Percentiles rank a stretch among this genome's conserved stretches.
phyloP scores from a whole-genome alignment of 2,113 vertebrate genomes.

The Python bivittatus region DNA sequence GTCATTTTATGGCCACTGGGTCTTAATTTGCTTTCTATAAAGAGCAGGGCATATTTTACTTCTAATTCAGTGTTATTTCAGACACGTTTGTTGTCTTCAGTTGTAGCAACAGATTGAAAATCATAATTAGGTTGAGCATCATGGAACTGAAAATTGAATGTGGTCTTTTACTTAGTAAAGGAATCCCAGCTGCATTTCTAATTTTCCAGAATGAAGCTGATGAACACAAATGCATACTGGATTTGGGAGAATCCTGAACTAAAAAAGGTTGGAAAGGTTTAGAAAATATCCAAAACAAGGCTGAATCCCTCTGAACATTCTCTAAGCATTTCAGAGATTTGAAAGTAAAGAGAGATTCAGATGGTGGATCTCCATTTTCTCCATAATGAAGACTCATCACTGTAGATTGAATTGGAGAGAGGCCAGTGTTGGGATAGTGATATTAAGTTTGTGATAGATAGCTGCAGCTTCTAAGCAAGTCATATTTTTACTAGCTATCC shows the following conservation, averaged over 20 bases:
- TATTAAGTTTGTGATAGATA: not conserved
- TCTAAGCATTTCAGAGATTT: not conserved
- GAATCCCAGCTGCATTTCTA: not conserved
- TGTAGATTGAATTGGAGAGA: not conserved
- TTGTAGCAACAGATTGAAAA: not conserved
- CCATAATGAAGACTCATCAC: not conserved
- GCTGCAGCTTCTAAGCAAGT: not conserved
- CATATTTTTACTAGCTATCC: not conserved
- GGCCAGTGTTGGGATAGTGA: not conserved
- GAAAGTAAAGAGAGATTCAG: not conserved
- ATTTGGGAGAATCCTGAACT: no score
- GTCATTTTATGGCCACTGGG: not conserved
- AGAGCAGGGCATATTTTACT: not conserved
- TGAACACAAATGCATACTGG: not conserved
- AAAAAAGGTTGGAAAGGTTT: no score
- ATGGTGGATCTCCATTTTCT: not conserved
- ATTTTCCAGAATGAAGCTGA: not conserved
- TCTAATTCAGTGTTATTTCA: not conserved
- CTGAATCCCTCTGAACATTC: not conserved
- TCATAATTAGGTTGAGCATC: not conserved
- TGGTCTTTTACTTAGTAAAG: not conserved
- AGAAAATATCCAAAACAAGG: not conserved
- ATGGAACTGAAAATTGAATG: not conserved
- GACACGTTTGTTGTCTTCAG: not conserved
- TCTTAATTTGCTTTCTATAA: not conserved